Conservation (phyloP, 2,888 invertebrate genomes). For the Synanthedon andrenaeformis region DNA sequence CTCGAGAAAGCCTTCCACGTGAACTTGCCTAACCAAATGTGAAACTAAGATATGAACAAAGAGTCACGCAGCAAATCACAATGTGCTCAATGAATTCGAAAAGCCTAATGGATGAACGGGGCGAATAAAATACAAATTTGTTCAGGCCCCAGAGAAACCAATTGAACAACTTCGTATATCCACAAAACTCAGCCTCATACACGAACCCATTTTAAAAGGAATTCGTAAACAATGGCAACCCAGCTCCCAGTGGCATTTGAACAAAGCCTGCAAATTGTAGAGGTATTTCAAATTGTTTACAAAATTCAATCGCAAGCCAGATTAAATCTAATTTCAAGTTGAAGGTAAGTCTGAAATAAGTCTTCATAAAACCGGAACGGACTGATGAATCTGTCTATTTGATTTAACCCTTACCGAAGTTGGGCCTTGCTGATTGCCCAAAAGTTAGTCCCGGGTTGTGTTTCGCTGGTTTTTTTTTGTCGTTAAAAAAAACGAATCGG, state of each 20-base stretch:
- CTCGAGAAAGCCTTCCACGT: not conserved
- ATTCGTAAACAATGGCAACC: constrained; percentile 61
- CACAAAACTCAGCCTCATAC: constrained; percentile 51
- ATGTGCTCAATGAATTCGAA: not conserved
- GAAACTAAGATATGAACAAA: not conserved
- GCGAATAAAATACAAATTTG: not conserved
- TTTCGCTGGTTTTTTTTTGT: constrained; percentile 52
- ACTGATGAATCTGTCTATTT: constrained; percentile 37
- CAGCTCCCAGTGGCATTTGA: constrained; percentile 65
- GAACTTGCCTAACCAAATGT: not conserved
- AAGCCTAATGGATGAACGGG: constrained; percentile 14
- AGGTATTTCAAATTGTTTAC: constrained; percentile 70
- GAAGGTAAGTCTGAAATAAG: constrained; percentile 70
- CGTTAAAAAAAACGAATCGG: constrained; percentile 57
- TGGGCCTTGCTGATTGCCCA: constrained; percentile 62
- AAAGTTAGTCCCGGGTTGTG: constrained; percentile 59
- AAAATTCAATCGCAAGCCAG: constrained; percentile 70
- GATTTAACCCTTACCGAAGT: constrained; percentile 66
- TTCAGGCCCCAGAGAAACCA: not conserved
- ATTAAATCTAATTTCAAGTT: constrained; percentile 71
- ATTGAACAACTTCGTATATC: constrained; percentile 22
- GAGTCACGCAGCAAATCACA: not conserved
- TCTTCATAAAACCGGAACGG: constrained; percentile 68
- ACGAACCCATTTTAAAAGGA: constrained; percentile 63
- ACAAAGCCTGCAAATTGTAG: constrained; percentile 68